Evolutionary conservation across 2,797 vertebrate genomes (phyloP), one percentile per base, ranked within the genome.

Genomic region (Pagetopsis macropterus): DNA sequence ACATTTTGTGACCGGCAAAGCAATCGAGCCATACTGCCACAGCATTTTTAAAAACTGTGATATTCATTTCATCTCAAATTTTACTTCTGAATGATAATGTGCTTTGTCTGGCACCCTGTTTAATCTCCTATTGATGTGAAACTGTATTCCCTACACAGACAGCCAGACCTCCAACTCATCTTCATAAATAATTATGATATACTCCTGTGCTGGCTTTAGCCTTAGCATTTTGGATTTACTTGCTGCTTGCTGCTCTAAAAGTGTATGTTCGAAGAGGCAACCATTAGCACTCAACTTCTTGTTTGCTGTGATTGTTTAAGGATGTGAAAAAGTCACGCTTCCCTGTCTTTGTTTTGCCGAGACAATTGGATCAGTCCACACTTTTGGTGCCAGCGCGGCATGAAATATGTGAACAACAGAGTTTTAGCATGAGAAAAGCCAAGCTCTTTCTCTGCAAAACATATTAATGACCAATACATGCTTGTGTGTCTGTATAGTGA

Each of bases 391-490:
- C 5, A n/a, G 19, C 13, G 57, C 59, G 62, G 65, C 14, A 43
- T 21, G 56, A 75, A 59, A 63, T 15, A 77, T 51, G 68, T 41
- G 56, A 80, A 67, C 23, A 56, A 67, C 23, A 56, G 49, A 19
- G 58, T 55, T 79, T 79, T 52, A 16, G n/a, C 61, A 16, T 31
- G 49, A 65, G 1, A 64, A 65, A 68, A 61, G 58, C 16, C 10
- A 37, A 64, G 41, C 52, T 75, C 2, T 63, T n/a, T 11, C 33
- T 50, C 21, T 16, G 48, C 45, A 54, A 49, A 77, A 51, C 9
- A 27, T 19, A 31, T 15, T 14, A 12, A 40, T n/a, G 52, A 75
- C 79, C 57, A 77, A 66, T 62, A 66, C 74, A 77, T 55, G 55
- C 37, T 46, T 68, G 17, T 56, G 9, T 0, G 17, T 60, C 14